Conservation (phyloP, 2,113 vertebrate species). For the Pachypanchax playfairii region DNA sequence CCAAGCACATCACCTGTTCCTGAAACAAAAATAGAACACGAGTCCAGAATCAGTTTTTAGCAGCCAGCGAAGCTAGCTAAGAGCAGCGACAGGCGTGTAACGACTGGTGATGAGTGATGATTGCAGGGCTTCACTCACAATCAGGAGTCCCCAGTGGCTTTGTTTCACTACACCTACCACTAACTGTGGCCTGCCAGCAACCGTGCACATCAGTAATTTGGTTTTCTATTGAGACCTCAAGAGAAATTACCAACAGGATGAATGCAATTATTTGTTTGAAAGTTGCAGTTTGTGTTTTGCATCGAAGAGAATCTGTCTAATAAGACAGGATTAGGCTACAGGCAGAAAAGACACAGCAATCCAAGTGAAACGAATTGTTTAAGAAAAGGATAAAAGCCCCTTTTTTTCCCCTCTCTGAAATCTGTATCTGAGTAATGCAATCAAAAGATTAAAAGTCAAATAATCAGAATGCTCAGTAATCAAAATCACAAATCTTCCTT, state of each 20-base stretch:
- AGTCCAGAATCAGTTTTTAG: conserved; percentile 81
- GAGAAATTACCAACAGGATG: conserved; percentile 24
- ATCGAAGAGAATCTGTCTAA: conserved; percentile 24
- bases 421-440: conserved; percentile 41
- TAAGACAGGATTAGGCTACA: conserved; percentile 26
- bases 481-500: conserved; percentile 64
- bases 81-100: conserved; percentile 56
- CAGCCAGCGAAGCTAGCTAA: conserved; percentile 52
- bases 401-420: conserved; percentile 29
- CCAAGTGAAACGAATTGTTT: conserved; percentile 44
- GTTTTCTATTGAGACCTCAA: conserved; percentile 40
- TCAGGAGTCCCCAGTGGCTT: conserved; percentile 50
- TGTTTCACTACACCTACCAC: conserved; percentile 68
- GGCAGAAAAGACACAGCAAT: conserved; percentile 28
- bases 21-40: conserved; percentile 76
- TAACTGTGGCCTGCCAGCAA: conserved; percentile 46
- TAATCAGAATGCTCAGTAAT: conserved; percentile 57
- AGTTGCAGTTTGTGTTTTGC: conserved; percentile 22
- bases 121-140: conserved; percentile 63
- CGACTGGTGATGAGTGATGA: conserved; percentile 69
- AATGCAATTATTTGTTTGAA: conserved; percentile 24
- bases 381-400: conserved; percentile 30
- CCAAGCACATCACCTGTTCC: conserved; percentile 76
- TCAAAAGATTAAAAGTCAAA: conserved; percentile 59
- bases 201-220: conserved; percentile 55